These are phyloP conservation scores for Selene dorsalis DNA, from an alignment of 2,797 vertebrate genomes.

Conservation along the genomic window DNA sequence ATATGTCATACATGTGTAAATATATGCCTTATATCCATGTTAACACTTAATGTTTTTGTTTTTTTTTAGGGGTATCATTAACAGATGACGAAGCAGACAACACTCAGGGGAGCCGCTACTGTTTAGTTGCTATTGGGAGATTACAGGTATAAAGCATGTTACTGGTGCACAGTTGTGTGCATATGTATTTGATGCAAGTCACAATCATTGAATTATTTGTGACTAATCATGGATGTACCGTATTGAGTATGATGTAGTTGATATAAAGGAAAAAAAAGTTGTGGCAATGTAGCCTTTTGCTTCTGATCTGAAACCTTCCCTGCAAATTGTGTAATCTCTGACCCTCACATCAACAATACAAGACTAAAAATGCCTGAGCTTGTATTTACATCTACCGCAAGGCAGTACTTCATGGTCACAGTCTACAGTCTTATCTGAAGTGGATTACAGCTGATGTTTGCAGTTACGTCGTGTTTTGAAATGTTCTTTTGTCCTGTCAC, in stretches of 20 bases:
- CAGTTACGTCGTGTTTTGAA: slow-evolving; percentile 17
- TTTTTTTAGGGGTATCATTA: slow-evolving; percentile 89
- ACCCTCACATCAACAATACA: background rate
- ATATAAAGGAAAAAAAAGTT: background rate
- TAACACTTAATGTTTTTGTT: slow-evolving; percentile 20
- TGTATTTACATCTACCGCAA: background rate
- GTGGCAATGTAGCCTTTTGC: background rate
- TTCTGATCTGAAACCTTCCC: background rate
- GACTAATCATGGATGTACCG: background rate
- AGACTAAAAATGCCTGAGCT: background rate
- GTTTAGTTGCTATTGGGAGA: slow-evolving; percentile 96
- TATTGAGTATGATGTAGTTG: background rate
- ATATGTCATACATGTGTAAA: too few species aligned
- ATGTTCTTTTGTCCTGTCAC: background rate
- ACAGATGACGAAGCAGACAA: slow-evolving; percentile 93
- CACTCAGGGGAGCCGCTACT: slow-evolving; percentile 94
- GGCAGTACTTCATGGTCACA: slow-evolving; percentile 8
- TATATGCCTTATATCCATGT: background rate
- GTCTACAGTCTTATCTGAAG: slow-evolving; percentile 28
- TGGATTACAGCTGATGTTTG: slow-evolving; percentile 32
- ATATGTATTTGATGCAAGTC: slow-evolving; percentile 1
- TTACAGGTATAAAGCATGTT: slow-evolving; percentile 86
- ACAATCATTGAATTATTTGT: background rate
- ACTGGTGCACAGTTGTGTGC: background rate
- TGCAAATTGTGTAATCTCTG: background rate